Percentiles rank a stretch among this genome's conserved stretches.
Conservation (phyloP, 23 tunicate species). For the Styela clava region DNA sequence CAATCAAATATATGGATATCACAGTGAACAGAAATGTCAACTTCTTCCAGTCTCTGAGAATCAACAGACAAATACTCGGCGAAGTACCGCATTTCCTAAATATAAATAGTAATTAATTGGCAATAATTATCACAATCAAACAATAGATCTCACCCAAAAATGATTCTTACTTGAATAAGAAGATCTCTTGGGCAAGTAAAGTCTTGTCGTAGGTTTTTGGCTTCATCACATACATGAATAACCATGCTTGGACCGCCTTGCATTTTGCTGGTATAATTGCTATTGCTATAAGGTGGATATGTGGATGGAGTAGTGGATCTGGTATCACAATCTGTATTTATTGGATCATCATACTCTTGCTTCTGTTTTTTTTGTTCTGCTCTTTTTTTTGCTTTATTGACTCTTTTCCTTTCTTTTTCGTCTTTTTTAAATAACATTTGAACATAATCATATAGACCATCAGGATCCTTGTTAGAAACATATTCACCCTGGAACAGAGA, state of each 20-base stretch:
- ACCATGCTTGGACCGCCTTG: constrained; percentile 54
- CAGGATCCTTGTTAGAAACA: not conserved
- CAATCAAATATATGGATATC: constrained; percentile 96
- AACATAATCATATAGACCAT: constrained; percentile 25
- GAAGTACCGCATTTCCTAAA: constrained; percentile 92
- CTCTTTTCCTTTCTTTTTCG: constrained; percentile 15
- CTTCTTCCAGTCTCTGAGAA: constrained; percentile 80
- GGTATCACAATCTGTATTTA: constrained; percentile 28
- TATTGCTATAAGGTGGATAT: not conserved
- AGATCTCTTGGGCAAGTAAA: constrained; percentile 92
- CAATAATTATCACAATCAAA: not conserved
- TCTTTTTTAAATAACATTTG: constrained; percentile 16
- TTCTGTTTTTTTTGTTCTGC: constrained; percentile 20
- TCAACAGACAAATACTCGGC: constrained; percentile 89
- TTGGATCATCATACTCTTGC: constrained; percentile 16
- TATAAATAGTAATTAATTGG: not conserved
- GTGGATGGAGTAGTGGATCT: constrained; percentile 28
- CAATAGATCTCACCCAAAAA: not conserved
- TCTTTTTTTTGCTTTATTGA: constrained; percentile 13
- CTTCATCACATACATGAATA: constrained; percentile 97
- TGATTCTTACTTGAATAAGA: constrained; percentile 40
- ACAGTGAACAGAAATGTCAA: constrained; percentile 98
- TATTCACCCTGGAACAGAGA: constrained; percentile 19
- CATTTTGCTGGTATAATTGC: constrained; percentile 2
- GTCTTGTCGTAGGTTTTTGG: constrained; percentile 78